These are phyloP conservation scores for Drosophila infuscata DNA, from an alignment of 2,888 invertebrate species.

Conservation along the genomic window DNA sequence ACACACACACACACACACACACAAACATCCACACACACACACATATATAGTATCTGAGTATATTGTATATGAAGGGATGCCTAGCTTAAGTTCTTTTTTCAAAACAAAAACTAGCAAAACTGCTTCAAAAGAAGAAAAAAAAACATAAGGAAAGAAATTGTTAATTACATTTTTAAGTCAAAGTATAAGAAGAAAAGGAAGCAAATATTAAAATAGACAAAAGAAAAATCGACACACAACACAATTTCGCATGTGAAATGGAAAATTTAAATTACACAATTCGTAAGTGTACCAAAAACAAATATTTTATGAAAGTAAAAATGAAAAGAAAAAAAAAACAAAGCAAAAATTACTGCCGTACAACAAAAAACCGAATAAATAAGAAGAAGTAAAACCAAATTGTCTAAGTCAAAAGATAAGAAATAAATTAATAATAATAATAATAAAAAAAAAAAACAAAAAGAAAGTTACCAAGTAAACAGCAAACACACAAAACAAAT, in stretches of 20 bases:
- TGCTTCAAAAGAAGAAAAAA: slow-evolving; percentile 65
- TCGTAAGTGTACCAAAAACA: slow-evolving; percentile 35
- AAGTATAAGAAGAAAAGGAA: slow-evolving; percentile 51
- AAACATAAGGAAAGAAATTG: slow-evolving; percentile 68
- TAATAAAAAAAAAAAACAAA: slow-evolving; percentile 43
- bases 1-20: slow-evolving; percentile 36
- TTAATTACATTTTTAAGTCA: slow-evolving; percentile 84
- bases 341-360: slow-evolving; percentile 79
- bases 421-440: background rate
- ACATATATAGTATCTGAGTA: slow-evolving; percentile 25
- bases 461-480: slow-evolving; percentile 44
- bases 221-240: slow-evolving; percentile 8
- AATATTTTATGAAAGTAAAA: slow-evolving; percentile 57
- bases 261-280: slow-evolving; percentile 29
- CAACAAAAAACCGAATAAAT: slow-evolving; percentile 62
- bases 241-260: slow-evolving; percentile 54
- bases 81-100: slow-evolving; percentile 73
- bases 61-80: slow-evolving; percentile 35
- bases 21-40: slow-evolving; percentile 9
- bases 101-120: slow-evolving; percentile 60
- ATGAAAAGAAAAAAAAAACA: slow-evolving; percentile 50
- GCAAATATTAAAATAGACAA: slow-evolving; percentile 14
- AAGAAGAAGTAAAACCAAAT: slow-evolving; percentile 39
- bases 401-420: slow-evolving; percentile 63
- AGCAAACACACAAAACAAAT: slow-evolving; percentile 39